Percentiles rank a stretch among this genome's conserved stretches.
Conservation (phyloP, 2,888 invertebrate genomes). For the Cephalotes varians region DNA sequence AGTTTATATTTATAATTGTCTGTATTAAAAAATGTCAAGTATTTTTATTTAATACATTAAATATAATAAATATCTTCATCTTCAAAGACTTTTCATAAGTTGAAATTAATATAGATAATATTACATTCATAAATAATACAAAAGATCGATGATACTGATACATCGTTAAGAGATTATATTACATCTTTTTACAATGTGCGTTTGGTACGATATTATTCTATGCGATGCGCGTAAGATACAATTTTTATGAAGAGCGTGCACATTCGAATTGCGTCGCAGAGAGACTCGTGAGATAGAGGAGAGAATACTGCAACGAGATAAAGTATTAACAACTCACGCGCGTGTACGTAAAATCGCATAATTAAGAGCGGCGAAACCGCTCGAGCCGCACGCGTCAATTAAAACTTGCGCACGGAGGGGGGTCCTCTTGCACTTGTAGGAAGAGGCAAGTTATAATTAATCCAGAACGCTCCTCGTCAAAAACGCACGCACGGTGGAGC, state of each 20-base stretch:
- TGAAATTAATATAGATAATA: background rate
- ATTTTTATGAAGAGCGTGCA: background rate
- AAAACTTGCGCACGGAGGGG: slow-evolving; percentile 40
- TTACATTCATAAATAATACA: background rate
- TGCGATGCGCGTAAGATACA: background rate
- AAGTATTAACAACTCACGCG: slow-evolving; percentile 43
- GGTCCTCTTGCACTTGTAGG: slow-evolving; percentile 16
- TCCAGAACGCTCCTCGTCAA: slow-evolving; percentile 23
- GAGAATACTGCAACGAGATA: slow-evolving; percentile 27
- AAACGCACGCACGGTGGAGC: slow-evolving; percentile 17
- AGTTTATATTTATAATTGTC: too few species aligned
- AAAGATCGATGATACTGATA: background rate
- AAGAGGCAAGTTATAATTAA: slow-evolving; percentile 50
- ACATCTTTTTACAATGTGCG: background rate
- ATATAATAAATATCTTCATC: background rate
- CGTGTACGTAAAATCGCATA: slow-evolving; percentile 43
- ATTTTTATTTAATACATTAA: background rate
- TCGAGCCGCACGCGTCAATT: slow-evolving; percentile 47
- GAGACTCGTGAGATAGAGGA: slow-evolving; percentile 17
- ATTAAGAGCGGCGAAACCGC: slow-evolving; percentile 43
- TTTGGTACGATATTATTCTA: background rate
- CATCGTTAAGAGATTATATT: background rate
- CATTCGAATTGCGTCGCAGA: background rate
- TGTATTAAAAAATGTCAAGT: background rate
- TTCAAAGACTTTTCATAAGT: background rate